Percentiles rank a stretch among this genome's conserved stretches.
Evolutionary conservation across 2,113 vertebrate genomes (phyloP).

Genomic region (Caranx melampygus): DNA sequence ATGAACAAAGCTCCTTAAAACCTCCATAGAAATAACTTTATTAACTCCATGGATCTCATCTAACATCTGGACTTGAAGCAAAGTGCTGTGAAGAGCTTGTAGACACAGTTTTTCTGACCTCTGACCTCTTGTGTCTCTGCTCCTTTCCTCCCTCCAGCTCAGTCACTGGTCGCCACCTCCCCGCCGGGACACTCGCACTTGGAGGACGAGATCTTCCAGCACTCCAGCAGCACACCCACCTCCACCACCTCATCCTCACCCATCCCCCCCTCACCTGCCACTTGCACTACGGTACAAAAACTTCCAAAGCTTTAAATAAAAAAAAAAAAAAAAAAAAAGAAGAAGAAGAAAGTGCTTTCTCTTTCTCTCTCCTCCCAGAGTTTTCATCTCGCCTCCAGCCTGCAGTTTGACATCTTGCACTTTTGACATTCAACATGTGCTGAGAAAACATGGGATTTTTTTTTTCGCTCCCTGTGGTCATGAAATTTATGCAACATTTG

Average conservation of each 20-base stretch:
- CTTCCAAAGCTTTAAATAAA: no score
- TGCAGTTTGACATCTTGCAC: neutral
- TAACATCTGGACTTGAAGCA: no score
- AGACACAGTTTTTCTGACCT: neutral
- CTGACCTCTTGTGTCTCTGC: neutral
- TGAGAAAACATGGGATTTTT: neutral
- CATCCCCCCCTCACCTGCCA: constrained; percentile 90
- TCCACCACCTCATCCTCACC: constrained; percentile 93
- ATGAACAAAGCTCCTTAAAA: no score
- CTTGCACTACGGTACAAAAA: constrained; percentile 86
- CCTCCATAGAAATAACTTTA: no score
- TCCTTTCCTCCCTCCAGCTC: constrained; percentile 36
- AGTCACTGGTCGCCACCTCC: constrained; percentile 90
- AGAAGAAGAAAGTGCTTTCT: neutral
- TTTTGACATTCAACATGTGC: neutral
- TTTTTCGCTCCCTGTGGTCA: neutral
- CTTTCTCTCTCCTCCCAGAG: constrained; percentile 23
- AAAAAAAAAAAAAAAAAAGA: no score
- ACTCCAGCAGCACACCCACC: constrained; percentile 93
- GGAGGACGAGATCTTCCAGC: constrained; percentile 93
- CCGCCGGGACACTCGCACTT: constrained; percentile 88
- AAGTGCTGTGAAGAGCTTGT: no score
- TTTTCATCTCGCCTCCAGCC: neutral
- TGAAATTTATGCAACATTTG: neutral
- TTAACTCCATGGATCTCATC: no score